These are phyloP conservation scores for Carcharodon carcharias DNA, from an alignment of 2,797 vertebrate species.

Conservation along the genomic window DNA sequence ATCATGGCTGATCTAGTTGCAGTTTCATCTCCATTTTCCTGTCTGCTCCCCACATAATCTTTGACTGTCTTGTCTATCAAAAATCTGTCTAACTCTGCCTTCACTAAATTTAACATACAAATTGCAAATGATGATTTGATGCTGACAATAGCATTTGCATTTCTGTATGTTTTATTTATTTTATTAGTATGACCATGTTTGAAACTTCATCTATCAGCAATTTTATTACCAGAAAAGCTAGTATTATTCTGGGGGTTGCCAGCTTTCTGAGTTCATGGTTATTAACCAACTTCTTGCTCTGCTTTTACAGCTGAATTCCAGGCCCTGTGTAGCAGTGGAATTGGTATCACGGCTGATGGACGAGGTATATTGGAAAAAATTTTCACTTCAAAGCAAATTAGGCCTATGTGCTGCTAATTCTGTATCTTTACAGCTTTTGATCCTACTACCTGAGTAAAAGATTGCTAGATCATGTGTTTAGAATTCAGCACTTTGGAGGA, in stretches of 20 bases:
- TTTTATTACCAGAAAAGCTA: background rate
- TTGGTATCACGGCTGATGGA: conserved; percentile 67
- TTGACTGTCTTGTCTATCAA: too few species aligned
- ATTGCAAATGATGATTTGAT: background rate
- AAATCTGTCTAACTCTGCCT: too few species aligned
- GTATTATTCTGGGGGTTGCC: background rate
- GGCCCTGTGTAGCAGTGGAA: conserved; percentile 62
- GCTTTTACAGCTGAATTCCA: conserved; percentile 60
- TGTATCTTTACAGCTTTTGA: background rate
- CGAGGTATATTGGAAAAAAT: conserved; percentile 53
- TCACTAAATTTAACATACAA: background rate
- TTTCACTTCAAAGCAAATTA: background rate
- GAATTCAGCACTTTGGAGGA: background rate
- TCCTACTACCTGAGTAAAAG: background rate
- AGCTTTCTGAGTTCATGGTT: background rate
- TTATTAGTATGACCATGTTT: background rate
- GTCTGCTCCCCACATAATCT: too few species aligned
- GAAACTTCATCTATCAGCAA: too few species aligned
- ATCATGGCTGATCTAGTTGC: too few species aligned
- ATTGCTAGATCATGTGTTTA: background rate
- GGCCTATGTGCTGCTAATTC: background rate
- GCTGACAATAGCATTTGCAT: background rate
- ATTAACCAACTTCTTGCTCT: conserved; percentile 5
- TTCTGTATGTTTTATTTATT: background rate
- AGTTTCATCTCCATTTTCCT: too few species aligned